Base-by-base conservation (phyloP, 2,888 invertebrate genomes). In the Marronus borbonicus region DNA sequence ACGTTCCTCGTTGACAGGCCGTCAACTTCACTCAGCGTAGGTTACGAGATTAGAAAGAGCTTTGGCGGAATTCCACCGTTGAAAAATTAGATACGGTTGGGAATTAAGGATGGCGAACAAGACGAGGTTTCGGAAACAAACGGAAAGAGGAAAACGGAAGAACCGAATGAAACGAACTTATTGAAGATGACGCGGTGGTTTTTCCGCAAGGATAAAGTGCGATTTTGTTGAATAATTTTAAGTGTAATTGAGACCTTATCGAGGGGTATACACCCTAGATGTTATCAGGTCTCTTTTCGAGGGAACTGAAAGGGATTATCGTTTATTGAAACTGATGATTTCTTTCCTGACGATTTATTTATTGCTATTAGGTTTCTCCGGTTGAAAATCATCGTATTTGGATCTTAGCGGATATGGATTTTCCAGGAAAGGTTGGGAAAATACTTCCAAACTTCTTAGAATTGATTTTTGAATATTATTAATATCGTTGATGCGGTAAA, bases 311-410 rank as follows among this genome's bases (percentile, higher is more conserved):
- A 76, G 78, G 76, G 78, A 80, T 79, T 79, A 52, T 62, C 76
- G 76, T 76, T 80, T 80, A 81, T 81, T 81, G 81, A 81, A 80
- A 81, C 77, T 81, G 81, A 81, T 81, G 81, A 80, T 80, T 79
- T 75, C 69, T 78, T 75, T 76, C 74, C 36, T 60, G 12, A 72
- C 60, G 60, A 80, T 77, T 76, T 80, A 76, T 79, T 80, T 79
- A 80, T 70, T 76, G 76, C 49, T 74, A 58, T 62, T 78, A 75
- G 68, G 58, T 69, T 52, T 17, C n/a, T n/a, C 24, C 28, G 14
- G n/a, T 55, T 7, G 55, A n/a, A 20, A 17, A 17, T 8, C 17
- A 55, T 52, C 7, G 52, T 12, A 52, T 44, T 36, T 12, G 44
- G 44, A 44, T 44, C 44, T 44, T 44, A 44, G 44, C 8, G 8